Percentiles rank a stretch among this genome's conserved stretches.
Evolutionary conservation across 53 echinoderm and acorn worm species (phyloP).

Genomic region (Stichopus horrens): DNA sequence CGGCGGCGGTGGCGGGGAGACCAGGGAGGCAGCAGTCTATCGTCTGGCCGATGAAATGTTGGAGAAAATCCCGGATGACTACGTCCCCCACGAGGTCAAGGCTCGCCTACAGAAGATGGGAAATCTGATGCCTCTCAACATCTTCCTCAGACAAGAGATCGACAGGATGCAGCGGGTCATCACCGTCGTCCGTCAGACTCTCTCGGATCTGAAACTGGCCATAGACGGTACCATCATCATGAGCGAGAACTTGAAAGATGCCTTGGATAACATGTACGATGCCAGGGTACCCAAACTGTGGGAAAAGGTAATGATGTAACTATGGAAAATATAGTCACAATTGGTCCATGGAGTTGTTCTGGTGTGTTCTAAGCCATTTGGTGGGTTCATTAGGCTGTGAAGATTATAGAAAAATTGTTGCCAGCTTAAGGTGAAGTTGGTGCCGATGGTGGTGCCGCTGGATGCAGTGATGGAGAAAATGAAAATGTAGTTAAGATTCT

Average conservation of each 20-base stretch:
- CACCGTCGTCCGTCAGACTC: constrained; percentile 69
- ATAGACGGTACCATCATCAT: constrained; percentile 99
- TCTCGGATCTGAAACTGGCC: constrained; percentile 91
- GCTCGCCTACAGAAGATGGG: constrained; percentile 97
- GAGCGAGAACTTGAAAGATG: constrained; percentile 97
- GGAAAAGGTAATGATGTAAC: constrained; percentile 67
- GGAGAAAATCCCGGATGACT: constrained; percentile 81
- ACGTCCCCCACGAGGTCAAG: constrained; percentile 73
- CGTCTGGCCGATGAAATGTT: constrained; percentile 91
- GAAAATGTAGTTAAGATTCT: no score
- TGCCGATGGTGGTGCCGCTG: no score
- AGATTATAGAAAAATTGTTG: no score
- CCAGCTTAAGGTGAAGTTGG: no score
- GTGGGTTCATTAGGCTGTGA: no score
- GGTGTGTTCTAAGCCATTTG: no score
- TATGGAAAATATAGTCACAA: no score
- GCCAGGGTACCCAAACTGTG: constrained; percentile 87
- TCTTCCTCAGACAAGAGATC: constrained; percentile 96
- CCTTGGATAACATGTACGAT: constrained; percentile 97
- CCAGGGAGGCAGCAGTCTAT: constrained; percentile 84
- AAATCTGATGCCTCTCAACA: constrained; percentile 78
- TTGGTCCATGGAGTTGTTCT: no score
- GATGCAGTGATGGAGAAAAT: no score
- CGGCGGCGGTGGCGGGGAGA: constrained; percentile 85
- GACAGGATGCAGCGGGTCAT: constrained; percentile 99